phyloP scores from a whole-genome alignment of 2,888 invertebrate genomes.

The Stratiomys singularior region DNA sequence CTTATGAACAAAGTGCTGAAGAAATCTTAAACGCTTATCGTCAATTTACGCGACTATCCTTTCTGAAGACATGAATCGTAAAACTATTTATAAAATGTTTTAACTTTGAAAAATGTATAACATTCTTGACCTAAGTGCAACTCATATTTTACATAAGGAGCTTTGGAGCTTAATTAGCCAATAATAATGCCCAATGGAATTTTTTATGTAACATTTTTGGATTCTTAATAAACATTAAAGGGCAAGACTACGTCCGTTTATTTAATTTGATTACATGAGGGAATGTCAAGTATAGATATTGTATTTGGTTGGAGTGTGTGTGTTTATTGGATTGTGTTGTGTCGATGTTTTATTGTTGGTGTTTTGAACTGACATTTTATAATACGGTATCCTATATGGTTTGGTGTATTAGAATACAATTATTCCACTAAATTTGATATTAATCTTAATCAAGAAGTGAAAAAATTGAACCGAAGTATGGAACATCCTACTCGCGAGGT shows the following conservation, averaged over 20 bases:
- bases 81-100: not conserved
- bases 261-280: no score
- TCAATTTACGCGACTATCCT: not conserved
- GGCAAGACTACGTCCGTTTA: constrained; percentile 5
- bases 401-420: no score
- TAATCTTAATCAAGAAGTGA: no score
- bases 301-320: no score
- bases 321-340: no score
- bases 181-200: not conserved
- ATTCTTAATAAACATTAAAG: constrained; percentile 34
- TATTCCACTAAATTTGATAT: no score
- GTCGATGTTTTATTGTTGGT: no score
- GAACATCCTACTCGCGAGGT: no score
- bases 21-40: not conserved
- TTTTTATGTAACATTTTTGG: constrained; percentile 20
- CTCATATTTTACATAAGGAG: constrained; percentile 9
- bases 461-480: no score
- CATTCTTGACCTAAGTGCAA: not conserved
- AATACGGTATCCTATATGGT: no score
- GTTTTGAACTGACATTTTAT: no score
- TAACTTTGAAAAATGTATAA: not conserved
- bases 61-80: not conserved
- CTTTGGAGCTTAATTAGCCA: constrained; percentile 21
- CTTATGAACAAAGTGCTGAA: constrained; percentile 32
- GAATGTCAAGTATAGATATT: no score